Evolutionary conservation across 2,888 invertebrate species (phyloP).

Genomic region (Brenthis hecate): DNA sequence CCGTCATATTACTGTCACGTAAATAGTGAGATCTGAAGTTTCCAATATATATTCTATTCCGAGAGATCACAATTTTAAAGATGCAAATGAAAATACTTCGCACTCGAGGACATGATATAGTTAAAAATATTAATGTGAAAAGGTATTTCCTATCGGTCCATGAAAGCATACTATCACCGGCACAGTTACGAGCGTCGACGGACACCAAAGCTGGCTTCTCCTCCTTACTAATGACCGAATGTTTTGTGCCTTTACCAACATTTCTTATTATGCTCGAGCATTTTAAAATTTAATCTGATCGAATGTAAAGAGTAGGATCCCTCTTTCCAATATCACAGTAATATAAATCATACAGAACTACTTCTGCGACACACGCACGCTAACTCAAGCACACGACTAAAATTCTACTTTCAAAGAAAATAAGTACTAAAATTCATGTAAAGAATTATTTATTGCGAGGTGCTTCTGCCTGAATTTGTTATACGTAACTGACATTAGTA

Average conservation of each 20-base stretch:
- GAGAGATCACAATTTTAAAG: slow-evolving; percentile 63
- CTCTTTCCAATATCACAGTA: slow-evolving; percentile 75
- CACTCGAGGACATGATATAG: slow-evolving; percentile 81
- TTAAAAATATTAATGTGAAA: slow-evolving; percentile 81
- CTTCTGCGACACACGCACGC: slow-evolving; percentile 54
- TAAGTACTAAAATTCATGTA: slow-evolving; percentile 38
- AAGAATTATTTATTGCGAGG: slow-evolving; percentile 39
- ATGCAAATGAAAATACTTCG: slow-evolving; percentile 77
- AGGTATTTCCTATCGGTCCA: slow-evolving; percentile 81
- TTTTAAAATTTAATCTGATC: slow-evolving; percentile 55
- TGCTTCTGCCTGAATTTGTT: slow-evolving; percentile 30
- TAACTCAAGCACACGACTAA: slow-evolving; percentile 54
- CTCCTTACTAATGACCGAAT: slow-evolving; percentile 61
- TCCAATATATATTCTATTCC: slow-evolving; percentile 62
- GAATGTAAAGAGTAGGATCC: slow-evolving; percentile 62
- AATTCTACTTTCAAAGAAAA: slow-evolving; percentile 39
- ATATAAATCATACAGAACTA: slow-evolving; percentile 66
- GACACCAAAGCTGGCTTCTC: slow-evolving; percentile 80
- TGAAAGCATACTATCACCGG: slow-evolving; percentile 70
- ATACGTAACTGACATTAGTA: slow-evolving; percentile 14
- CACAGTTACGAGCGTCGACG: slow-evolving; percentile 64
- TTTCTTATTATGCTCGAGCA: slow-evolving; percentile 54
- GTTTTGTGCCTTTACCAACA: slow-evolving; percentile 69
- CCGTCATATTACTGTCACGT: slow-evolving; percentile 12
- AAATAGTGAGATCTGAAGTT: slow-evolving; percentile 75